Evolutionary conservation across 2,797 vertebrate species (phyloP).

Genomic region (Phataginus tetradactyla): DNA sequence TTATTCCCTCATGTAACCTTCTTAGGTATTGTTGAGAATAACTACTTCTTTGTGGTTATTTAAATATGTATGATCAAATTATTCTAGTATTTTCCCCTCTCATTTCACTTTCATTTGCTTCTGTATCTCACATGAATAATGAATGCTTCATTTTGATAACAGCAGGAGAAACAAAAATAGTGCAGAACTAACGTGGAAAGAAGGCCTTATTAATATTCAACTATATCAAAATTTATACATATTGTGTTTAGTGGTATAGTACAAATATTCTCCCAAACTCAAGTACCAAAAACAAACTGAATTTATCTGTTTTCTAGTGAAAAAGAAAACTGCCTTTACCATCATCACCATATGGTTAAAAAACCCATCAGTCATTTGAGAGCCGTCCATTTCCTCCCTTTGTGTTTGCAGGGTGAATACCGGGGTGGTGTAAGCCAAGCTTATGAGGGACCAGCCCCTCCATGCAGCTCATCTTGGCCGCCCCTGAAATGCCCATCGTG

Average conservation of each 20-base stretch:
- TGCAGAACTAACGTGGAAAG: background rate
- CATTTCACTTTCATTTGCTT: conserved; percentile 28
- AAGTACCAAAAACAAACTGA: background rate
- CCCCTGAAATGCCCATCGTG: background rate
- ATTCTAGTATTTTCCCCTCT: conserved; percentile 9
- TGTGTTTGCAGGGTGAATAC: background rate
- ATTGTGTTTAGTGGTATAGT: background rate
- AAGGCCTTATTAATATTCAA: background rate
- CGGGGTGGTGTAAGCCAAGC: fast-evolving
- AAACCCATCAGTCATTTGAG: background rate
- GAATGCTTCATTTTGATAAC: conserved; percentile 51
- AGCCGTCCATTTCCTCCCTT: background rate
- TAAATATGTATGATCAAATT: conserved; percentile 42
- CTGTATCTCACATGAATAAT: conserved; percentile 52
- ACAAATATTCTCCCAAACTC: background rate
- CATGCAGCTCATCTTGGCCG: background rate
- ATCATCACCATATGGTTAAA: background rate
- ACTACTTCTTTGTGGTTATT: conserved; percentile 17
- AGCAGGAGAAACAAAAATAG: conserved; percentile 33
- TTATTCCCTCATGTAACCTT: background rate
- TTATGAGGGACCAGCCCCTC: fast-evolving
- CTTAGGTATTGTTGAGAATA: background rate
- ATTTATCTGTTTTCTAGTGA: background rate
- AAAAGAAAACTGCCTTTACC: background rate
- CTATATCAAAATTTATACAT: background rate